Evolutionary conservation across 2,113 vertebrate species (phyloP).

Genomic region (Tamias sibiricus): DNA sequence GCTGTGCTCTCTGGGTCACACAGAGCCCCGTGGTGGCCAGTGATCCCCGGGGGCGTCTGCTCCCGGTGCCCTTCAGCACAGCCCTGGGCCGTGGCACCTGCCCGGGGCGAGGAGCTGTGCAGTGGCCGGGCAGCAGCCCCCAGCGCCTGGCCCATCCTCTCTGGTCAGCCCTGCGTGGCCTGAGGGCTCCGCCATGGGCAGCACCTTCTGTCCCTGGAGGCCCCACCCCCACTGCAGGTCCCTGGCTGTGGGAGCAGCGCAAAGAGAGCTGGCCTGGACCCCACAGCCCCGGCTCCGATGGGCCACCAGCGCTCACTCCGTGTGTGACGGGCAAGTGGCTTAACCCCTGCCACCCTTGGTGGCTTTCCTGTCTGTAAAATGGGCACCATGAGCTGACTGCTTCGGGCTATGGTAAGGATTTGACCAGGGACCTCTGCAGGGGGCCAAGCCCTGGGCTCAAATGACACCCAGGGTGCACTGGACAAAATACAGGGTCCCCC

Average conservation of each 20-base stretch:
- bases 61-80: not conserved
- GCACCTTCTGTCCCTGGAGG: not conserved
- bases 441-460: not conserved
- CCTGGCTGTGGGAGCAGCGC: not conserved
- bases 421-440: not conserved
- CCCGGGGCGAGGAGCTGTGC: too few species aligned
- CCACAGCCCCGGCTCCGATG: not conserved
- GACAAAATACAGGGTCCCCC: not conserved
- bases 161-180: too few species aligned
- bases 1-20: not conserved
- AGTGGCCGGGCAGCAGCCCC: accelerated
- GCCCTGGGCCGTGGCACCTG: not conserved
- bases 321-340: not conserved
- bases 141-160: not conserved
- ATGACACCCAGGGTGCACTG: not conserved
- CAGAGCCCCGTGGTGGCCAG: accelerated
- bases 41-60: not conserved
- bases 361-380: too few species aligned
- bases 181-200: too few species aligned
- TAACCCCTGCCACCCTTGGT: accelerated
- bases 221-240: too few species aligned
- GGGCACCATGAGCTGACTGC: too few species aligned
- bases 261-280: not conserved
- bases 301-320: not conserved
- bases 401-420: not conserved